Conservation (phyloP, 2,888 invertebrate genomes). For the Drosophila buzzatii region DNA sequence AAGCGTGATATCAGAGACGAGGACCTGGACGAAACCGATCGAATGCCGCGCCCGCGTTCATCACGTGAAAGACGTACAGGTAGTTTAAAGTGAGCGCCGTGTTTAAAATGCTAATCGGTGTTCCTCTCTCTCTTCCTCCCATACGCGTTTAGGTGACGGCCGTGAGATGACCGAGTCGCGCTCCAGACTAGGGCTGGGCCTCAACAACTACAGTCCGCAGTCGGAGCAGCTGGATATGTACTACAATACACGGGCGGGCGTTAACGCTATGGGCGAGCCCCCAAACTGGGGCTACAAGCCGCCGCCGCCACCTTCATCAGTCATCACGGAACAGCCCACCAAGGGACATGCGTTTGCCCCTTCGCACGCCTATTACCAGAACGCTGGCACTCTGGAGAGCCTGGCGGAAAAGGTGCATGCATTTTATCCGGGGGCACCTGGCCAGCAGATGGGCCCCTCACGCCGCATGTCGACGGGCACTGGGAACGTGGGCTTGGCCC, state of each 20-base stretch:
- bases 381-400: constrained; percentile 92
- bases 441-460: constrained; percentile 83
- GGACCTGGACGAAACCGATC: constrained; percentile 89
- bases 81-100: constrained; percentile 82
- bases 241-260: constrained; percentile 91
- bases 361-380: constrained; percentile 92
- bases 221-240: constrained; percentile 91
- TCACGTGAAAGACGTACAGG: constrained; percentile 86
- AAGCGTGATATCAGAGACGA: constrained; percentile 95
- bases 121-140: constrained; percentile 33
- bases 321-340: constrained; percentile 96
- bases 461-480: constrained; percentile 90
- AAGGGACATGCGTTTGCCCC: constrained; percentile 93
- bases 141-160: constrained; percentile 88
- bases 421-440: constrained; percentile 88
- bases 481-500: constrained; percentile 81
- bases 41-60: constrained; percentile 85
- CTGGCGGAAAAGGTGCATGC: constrained; percentile 97
- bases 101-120: constrained; percentile 80
- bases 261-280: constrained; percentile 87
- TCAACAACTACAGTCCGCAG: constrained; percentile 89
- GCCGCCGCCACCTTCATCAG: constrained; percentile 88
- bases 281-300: constrained; percentile 86
- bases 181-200: constrained; percentile 90
- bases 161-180: constrained; percentile 92